Evolutionary conservation across 2,113 vertebrate species (phyloP).

Genomic region (Strigops habroptila): DNA sequence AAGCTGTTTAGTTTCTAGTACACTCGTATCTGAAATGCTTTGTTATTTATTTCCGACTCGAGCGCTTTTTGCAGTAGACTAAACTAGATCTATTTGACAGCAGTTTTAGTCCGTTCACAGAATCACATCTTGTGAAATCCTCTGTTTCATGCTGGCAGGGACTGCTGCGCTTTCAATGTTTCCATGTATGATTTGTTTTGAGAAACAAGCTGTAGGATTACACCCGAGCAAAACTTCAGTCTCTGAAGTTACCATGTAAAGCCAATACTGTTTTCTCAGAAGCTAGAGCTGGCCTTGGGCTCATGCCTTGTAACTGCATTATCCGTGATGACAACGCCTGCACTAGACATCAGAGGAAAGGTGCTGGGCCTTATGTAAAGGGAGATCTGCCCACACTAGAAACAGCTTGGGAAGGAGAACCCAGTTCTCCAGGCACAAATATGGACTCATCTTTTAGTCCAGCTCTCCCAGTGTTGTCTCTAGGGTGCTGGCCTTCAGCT

Average conservation of each 20-base stretch:
- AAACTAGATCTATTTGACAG: slow-evolving; percentile 29
- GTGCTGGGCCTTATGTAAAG: background rate
- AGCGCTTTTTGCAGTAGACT: slow-evolving; percentile 51
- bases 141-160: slow-evolving; percentile 41
- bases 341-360: background rate
- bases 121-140: slow-evolving; percentile 32
- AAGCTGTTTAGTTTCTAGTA: slow-evolving; percentile 32
- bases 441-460: background rate
- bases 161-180: slow-evolving; percentile 5
- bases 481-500: background rate
- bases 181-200: slow-evolving; percentile 11
- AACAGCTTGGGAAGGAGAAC: background rate
- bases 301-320: background rate
- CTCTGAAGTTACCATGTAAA: background rate
- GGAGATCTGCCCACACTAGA: background rate
- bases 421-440: background rate
- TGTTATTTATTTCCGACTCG: slow-evolving; percentile 66
- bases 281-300: background rate
- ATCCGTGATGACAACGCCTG: background rate
- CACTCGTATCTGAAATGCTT: slow-evolving; percentile 45
- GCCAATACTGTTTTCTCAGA: background rate
- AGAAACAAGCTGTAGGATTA: background rate
- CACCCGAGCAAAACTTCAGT: background rate
- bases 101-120: slow-evolving; percentile 38
- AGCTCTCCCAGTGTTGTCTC: background rate